phyloP scores from a whole-genome alignment of 1,140 invertebrate genomes.

The Calosoma granatense region DNA sequence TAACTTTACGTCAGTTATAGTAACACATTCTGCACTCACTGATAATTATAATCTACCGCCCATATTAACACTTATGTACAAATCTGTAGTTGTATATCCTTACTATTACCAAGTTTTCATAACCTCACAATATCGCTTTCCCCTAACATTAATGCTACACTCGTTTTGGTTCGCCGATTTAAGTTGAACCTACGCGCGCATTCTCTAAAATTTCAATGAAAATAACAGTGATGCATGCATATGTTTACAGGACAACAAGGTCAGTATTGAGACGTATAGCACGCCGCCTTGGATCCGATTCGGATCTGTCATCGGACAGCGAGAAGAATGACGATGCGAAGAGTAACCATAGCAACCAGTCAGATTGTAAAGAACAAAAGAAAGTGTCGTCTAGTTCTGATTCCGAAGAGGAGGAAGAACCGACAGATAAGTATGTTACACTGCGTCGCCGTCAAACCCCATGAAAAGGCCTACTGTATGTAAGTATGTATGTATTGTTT shows the following conservation, averaged over 20 bases:
- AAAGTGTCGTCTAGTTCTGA: not conserved
- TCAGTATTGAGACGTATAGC: not conserved
- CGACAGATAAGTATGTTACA: not conserved
- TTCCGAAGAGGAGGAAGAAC: not conserved
- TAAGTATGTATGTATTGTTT: not conserved
- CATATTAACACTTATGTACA: too few species aligned
- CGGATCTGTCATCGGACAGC: not conserved
- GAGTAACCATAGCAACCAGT: not conserved
- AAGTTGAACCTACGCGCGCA: too few species aligned
- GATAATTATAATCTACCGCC: too few species aligned
- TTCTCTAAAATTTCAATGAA: too few species aligned
- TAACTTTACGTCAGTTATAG: too few species aligned
- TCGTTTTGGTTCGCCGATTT: too few species aligned
- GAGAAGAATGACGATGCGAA: not conserved
- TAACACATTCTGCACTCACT: too few species aligned
- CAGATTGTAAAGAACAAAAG: not conserved
- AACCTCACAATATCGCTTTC: too few species aligned
- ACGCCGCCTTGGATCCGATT: not conserved
- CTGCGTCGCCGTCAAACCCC: slow-evolving; percentile 11
- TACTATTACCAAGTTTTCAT: too few species aligned
- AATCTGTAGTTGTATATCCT: too few species aligned
- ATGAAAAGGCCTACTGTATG: slow-evolving; percentile 11
- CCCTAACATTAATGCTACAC: too few species aligned
- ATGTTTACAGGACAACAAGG: not conserved
- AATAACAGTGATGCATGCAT: too few species aligned